Conservation (phyloP, 2,797 vertebrate species). For the Dallia pectoralis region DNA sequence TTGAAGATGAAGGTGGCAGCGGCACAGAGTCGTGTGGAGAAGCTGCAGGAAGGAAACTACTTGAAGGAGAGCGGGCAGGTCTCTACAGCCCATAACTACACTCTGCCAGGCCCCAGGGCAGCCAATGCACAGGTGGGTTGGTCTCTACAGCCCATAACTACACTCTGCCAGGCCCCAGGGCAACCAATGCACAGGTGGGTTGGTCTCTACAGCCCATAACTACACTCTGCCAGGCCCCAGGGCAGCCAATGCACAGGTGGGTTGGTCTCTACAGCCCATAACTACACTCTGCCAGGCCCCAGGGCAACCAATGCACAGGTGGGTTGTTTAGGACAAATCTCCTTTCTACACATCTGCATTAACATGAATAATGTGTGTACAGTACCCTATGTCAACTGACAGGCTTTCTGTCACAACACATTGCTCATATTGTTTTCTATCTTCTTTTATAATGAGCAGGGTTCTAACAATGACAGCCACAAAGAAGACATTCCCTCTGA, state of each 20-base stretch:
- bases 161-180: too few species aligned
- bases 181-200: too few species aligned
- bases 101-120: not conserved
- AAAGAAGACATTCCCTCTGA: conserved; percentile 62
- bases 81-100: not conserved
- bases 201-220: not conserved
- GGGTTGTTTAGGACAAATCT: not conserved
- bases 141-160: not conserved
- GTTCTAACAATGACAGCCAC: conserved; percentile 14
- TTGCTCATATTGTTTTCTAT: not conserved
- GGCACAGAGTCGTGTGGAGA: conserved; percentile 62
- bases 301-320: too few species aligned
- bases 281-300: too few species aligned
- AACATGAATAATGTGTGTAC: not conserved
- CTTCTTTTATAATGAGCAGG: conserved; percentile 42
- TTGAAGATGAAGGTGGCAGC: conserved; percentile 71
- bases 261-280: not conserved
- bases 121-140: not conserved
- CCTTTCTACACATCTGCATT: not conserved
- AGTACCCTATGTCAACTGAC: not conserved
- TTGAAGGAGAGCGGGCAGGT: conserved; percentile 39
- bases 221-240: not conserved
- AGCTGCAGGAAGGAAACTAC: conserved; percentile 61
- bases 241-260: not conserved
- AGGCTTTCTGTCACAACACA: not conserved